These are phyloP conservation scores for Babylonia areolata DNA, from an alignment of 1,140 invertebrate species.

Conservation along the genomic window DNA sequence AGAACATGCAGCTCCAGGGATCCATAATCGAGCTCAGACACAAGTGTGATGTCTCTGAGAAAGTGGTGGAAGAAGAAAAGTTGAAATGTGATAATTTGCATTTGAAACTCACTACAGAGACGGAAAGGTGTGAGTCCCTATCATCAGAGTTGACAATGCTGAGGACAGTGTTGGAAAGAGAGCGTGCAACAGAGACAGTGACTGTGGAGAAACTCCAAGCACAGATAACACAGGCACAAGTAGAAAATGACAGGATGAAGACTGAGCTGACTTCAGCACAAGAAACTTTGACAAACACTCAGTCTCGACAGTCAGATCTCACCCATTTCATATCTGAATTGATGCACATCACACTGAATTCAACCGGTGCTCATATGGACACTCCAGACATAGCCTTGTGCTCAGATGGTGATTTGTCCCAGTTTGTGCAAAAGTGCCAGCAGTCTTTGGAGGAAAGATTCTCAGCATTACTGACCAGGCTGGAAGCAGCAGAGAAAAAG, in stretches of 20 bases:
- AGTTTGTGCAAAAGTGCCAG: conserved; percentile 30
- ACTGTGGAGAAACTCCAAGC: conserved; percentile 12
- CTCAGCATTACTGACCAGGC: conserved; percentile 7
- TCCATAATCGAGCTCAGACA: conserved; percentile 42
- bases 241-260: conserved; percentile 21
- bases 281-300: background rate
- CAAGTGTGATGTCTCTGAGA: conserved; percentile 39
- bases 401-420: conserved; percentile 5
- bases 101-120: background rate
- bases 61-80: background rate
- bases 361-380: background rate
- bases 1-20: conserved; percentile 46
- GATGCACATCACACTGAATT: background rate
- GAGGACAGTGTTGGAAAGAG: conserved; percentile 30
- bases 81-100: background rate
- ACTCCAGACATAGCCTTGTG: conserved; percentile 9
- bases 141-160: conserved; percentile 14
- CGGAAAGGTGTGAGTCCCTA: background rate
- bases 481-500: conserved; percentile 22
- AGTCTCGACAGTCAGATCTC: background rate
- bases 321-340: background rate
- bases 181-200: background rate
- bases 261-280: conserved; percentile 5
- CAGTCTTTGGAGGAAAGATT: background rate
- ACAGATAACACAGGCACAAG: conserved; percentile 75